Evolutionary conservation across 2,797 vertebrate genomes (phyloP).

Genomic region (Nyctalus aviator): DNA sequence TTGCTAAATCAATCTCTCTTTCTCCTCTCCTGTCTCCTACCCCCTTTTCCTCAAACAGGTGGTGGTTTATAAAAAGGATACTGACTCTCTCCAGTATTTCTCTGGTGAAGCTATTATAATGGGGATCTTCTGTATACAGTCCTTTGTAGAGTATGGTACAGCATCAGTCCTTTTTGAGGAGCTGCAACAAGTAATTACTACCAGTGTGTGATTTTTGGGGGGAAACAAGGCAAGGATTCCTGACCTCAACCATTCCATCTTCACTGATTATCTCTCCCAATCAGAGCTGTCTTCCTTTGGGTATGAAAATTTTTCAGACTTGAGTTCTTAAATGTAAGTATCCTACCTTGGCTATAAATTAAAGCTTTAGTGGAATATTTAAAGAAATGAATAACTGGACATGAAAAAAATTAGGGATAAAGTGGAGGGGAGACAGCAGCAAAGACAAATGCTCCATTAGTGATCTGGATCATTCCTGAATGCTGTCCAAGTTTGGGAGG

Average conservation of each 20-base stretch:
- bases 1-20: not conserved
- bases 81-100: not conserved
- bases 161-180: not conserved
- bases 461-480: not conserved
- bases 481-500: not conserved
- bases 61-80: not conserved
- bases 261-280: not conserved
- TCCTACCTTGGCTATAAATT: not conserved
- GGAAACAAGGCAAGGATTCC: not conserved
- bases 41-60: not conserved
- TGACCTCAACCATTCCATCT: not conserved
- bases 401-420: not conserved
- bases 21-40: too few relatives aligned
- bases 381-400: not conserved
- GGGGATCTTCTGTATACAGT: not conserved
- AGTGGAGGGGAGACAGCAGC: not conserved
- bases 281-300: not conserved
- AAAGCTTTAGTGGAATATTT: not conserved
- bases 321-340: not conserved
- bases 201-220: not conserved
- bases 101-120: not conserved
- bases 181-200: not conserved
- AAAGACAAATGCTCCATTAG: not conserved
- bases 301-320: not conserved
- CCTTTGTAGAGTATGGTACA: not conserved